These are phyloP conservation scores for Pantherophis alleghaniensis DNA, from an alignment of 2,797 vertebrate species.

Conservation along the genomic window DNA sequence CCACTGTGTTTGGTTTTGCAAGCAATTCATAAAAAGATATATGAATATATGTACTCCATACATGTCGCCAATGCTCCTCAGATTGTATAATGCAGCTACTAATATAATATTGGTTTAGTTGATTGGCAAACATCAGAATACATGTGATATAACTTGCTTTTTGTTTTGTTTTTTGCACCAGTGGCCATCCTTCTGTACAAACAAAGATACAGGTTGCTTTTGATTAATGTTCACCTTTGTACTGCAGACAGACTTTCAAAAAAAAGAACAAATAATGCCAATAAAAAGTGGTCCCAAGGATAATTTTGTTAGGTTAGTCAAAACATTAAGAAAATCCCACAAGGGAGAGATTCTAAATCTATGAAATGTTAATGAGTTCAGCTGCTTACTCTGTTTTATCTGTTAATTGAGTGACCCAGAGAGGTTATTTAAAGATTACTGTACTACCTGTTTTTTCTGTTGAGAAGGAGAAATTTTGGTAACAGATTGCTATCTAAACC, in stretches of 20 bases:
- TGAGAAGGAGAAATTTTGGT: not conserved
- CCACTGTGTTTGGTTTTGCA: not conserved
- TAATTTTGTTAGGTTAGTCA: not conserved
- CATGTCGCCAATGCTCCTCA: not conserved
- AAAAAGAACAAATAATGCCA: not conserved
- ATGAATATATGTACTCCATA: not conserved
- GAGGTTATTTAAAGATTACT: not conserved
- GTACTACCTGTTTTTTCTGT: not conserved
- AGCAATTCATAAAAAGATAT: not conserved
- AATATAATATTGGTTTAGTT: not conserved
- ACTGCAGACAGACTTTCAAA: not conserved
- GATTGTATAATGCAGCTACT: not conserved
- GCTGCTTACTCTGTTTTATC: not conserved
- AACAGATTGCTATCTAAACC: not conserved
- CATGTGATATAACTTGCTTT: not conserved
- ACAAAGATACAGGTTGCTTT: not conserved
- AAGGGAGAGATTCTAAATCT: not conserved
- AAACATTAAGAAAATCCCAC: not conserved
- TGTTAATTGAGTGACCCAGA: not conserved
- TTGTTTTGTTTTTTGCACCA: not conserved
- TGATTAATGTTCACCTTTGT: not conserved
- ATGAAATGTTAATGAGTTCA: not conserved
- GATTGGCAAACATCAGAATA: not conserved
- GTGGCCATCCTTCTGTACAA: not conserved
- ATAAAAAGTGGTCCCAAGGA: not conserved